Evolutionary conservation across 64 coral and sea anemone species (phyloP), one percentile per base, ranked within the genome.

Genomic region (Montipora efflorescens): DNA sequence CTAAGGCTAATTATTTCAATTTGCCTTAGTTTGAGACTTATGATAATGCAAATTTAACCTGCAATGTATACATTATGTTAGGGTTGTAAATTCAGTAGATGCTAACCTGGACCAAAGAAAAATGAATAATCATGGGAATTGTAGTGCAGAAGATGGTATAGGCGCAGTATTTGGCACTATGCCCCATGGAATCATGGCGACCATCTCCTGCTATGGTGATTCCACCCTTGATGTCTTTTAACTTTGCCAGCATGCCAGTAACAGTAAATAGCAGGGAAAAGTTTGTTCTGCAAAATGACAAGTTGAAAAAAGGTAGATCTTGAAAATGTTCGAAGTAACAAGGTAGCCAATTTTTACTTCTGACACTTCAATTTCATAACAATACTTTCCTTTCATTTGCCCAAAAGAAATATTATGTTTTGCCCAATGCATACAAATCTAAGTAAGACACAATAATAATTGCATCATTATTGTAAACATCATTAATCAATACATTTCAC

Each of bases 101-200:
- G 5, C 66, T 68, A 10, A 68, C 76, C 78, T 80, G 78, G 5
- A 80, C 53, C 78, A 55, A 80, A 48, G 48, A 50, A 50, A 80
- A 80, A 48, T 80, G 47, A n/a, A 80, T 52, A 12, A 80, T 80
- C 78, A 80, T 25, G 14, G 78, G 43, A 48, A 80, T 19, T 21
- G 78, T 80, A 51, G 44, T 49, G 20, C 78, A 80, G 53, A 80
- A 80, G 48, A 80, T 80, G 78, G 78, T 80, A 48, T 80, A 80
- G 8, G 78, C 78, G 7, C 78, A 21, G 28, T 47, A 80, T 48
- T 80, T 80, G 47, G 78, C 78, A 52, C 48, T 52, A 23, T 80
- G 78, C 48, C 78, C 78, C 78, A 80, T 80, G 16, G 36, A 47
- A 51, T 80, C 78, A 80, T 80, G 47, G 4, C 78, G 78, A n/a